phyloP scores from a whole-genome alignment of 2,888 invertebrate species.

The Petrophora chlorosata region DNA sequence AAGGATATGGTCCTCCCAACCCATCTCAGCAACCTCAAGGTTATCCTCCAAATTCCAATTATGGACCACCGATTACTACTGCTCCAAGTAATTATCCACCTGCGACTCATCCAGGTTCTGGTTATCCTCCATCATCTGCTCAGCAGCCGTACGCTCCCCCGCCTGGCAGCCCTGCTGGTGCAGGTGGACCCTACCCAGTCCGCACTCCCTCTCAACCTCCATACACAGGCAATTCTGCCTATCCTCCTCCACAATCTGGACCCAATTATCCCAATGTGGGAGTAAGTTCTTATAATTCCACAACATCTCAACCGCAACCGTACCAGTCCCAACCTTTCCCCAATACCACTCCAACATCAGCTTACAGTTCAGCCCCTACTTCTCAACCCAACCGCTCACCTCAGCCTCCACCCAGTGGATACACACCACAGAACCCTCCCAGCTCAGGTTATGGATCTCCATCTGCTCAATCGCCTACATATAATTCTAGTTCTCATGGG shows the following conservation, averaged over 20 bases:
- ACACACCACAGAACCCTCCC: conserved; percentile 82
- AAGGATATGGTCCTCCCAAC: conserved; percentile 86
- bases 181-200: conserved; percentile 74
- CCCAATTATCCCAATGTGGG: conserved; percentile 77
- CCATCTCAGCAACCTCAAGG: conserved; percentile 85
- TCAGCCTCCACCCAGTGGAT: conserved; percentile 82
- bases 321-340: conserved; percentile 80
- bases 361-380: conserved; percentile 80
- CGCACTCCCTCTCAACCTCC: conserved; percentile 71
- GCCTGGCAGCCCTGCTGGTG: conserved; percentile 71
- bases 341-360: conserved; percentile 77
- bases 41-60: conserved; percentile 86
- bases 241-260: conserved; percentile 73
- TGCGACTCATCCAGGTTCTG: conserved; percentile 74
- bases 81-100: conserved; percentile 84
- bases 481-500: conserved; percentile 84
- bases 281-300: conserved; percentile 76
- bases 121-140: conserved; percentile 72
- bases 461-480: conserved; percentile 85
- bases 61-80: conserved; percentile 85
- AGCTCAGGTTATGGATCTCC: conserved; percentile 85
- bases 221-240: conserved; percentile 75
- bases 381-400: conserved; percentile 82
- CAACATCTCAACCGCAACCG: conserved; percentile 74
- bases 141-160: conserved; percentile 80